phyloP scores from a whole-genome alignment of 2,797 vertebrate genomes.

The Otus scops region DNA sequence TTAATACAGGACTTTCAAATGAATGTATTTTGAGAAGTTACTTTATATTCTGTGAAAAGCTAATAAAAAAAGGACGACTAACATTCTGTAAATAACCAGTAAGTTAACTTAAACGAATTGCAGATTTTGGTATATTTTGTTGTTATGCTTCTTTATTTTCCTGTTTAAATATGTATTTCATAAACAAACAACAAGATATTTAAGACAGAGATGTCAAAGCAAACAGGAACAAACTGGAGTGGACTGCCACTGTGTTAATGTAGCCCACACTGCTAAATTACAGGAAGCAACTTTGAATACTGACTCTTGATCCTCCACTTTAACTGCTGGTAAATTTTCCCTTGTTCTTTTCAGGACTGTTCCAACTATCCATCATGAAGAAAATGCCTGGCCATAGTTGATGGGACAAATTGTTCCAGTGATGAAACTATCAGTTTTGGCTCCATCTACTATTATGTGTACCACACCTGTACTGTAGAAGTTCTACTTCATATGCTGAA shows the following conservation, averaged over 20 bases:
- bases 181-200: background rate
- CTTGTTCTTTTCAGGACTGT: background rate
- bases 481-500: background rate
- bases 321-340: background rate
- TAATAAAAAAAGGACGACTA: background rate
- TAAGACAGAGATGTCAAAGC: background rate
- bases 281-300: background rate
- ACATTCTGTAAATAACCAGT: background rate
- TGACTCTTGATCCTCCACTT: background rate
- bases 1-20: background rate
- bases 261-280: background rate
- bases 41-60: background rate
- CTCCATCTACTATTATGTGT: background rate
- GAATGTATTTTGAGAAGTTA: background rate
- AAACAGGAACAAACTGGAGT: background rate
- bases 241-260: background rate
- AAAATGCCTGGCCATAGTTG: background rate
- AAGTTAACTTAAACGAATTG: background rate
- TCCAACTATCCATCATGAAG: background rate
- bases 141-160: background rate
- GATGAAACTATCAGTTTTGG: background rate
- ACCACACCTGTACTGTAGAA: fast-evolving
- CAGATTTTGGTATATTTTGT: background rate
- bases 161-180: background rate
- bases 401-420: background rate